These are phyloP conservation scores for Choristoneura fumiferana DNA, from an alignment of 1,140 invertebrate species.

Conservation along the genomic window DNA sequence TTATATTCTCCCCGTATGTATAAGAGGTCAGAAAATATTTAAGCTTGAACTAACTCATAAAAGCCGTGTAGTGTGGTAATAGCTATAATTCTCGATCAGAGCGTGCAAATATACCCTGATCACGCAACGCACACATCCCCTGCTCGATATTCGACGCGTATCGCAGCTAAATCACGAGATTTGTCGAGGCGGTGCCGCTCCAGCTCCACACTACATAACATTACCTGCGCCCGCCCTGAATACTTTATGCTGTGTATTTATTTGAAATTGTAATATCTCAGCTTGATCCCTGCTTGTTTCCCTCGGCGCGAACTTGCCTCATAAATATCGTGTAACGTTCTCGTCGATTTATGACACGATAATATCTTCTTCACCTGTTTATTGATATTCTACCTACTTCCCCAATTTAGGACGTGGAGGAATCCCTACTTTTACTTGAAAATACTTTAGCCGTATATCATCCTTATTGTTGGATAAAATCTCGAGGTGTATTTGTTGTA, in stretches of 20 bases:
- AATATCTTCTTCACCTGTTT: slow-evolving; percentile 43
- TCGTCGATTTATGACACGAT: slow-evolving; percentile 51
- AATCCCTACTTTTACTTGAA: slow-evolving; percentile 18
- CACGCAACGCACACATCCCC: slow-evolving; percentile 65
- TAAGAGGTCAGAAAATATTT: background rate
- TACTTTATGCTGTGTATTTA: slow-evolving; percentile 73
- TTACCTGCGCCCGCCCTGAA: slow-evolving; percentile 68
- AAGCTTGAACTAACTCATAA: slow-evolving; percentile 13
- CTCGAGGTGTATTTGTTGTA: background rate
- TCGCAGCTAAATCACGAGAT: slow-evolving; percentile 74
- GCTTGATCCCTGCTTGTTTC: slow-evolving; percentile 66
- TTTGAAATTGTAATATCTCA: slow-evolving; percentile 75
- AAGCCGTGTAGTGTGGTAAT: slow-evolving; percentile 32
- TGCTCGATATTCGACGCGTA: slow-evolving; percentile 70
- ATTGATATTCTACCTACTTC: slow-evolving; percentile 17
- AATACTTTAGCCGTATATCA: slow-evolving; percentile 15
- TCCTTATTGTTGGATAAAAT: slow-evolving; percentile 6
- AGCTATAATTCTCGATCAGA: slow-evolving; percentile 66
- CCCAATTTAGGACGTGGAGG: slow-evolving; percentile 16
- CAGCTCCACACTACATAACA: slow-evolving; percentile 61
- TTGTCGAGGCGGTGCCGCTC: slow-evolving; percentile 61
- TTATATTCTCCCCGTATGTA: background rate
- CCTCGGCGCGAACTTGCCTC: slow-evolving; percentile 56
- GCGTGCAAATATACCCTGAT: slow-evolving; percentile 68
- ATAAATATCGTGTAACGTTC: slow-evolving; percentile 62